Evolutionary conservation across 2,888 invertebrate species (phyloP).

Genomic region (Limnephilus auricula): DNA sequence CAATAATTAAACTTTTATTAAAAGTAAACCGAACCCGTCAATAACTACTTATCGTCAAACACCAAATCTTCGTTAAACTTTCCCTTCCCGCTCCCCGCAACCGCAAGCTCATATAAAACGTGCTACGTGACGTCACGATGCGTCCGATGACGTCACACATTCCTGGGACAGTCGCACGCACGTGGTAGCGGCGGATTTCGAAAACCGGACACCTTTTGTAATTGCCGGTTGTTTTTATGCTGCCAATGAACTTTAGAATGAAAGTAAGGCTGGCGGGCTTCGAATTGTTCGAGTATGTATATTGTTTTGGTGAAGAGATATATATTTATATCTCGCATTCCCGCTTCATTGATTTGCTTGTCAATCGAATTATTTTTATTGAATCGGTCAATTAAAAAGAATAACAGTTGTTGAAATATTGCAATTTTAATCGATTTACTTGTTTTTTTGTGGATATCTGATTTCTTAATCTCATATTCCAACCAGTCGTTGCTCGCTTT

Average conservation of each 20-base stretch:
- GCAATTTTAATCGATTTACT: background rate
- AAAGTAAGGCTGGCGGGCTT: background rate
- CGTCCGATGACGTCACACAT: constrained; percentile 30
- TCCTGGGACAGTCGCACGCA: constrained; percentile 1
- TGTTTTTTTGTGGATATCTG: too few species aligned
- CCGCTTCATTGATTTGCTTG: background rate
- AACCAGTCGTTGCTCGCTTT: background rate
- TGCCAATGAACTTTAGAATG: constrained; percentile 27
- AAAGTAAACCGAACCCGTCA: background rate
- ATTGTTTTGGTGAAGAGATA: too few species aligned
- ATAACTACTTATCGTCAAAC: background rate
- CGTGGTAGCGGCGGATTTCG: background rate
- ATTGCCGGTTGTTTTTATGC: constrained; percentile 30
- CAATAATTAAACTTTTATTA: background rate
- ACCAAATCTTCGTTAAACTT: background rate
- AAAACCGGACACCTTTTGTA: constrained; percentile 16
- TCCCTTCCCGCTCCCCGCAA: background rate
- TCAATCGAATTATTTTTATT: background rate
- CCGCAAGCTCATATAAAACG: background rate
- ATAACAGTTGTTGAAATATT: background rate
- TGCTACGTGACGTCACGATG: constrained; percentile 17
- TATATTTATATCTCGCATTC: background rate
- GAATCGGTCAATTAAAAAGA: background rate
- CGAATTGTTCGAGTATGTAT: background rate
- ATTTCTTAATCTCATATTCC: too few species aligned